Evolutionary conservation across 1,140 invertebrate species (phyloP), one percentile per base, ranked within the genome.

Genomic region (Drosophila ananassae): DNA sequence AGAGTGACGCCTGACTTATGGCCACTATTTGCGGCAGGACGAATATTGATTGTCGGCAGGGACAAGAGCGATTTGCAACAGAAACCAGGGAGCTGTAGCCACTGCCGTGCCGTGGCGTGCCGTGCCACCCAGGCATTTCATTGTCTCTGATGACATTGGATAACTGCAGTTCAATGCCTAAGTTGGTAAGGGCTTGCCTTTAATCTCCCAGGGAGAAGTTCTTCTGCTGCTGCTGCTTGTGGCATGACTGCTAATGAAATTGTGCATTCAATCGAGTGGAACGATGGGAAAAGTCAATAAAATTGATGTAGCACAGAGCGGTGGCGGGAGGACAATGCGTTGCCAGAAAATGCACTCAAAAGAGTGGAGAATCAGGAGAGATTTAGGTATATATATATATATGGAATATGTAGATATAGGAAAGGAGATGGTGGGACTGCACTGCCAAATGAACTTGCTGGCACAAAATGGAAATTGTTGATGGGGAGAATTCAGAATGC

Each of bases 211-310:
- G 54, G 46, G 63, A 57, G 71, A 53, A 30, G 24, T 46, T 48
- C 48, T 73, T 32, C 44, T 34, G 25, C 22, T 41, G 22, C 74
- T 79, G 77, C 79, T 77, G 79, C 80, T 79, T 79, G 80, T 76
- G 80, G 80, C 80, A 84, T 58, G 80, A 75, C 76, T 89, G 79
- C 83, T 91, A 91, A 91, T 91, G 90, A 91, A 91, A 91, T 91
- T 91, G 90, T 91, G 90, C 90, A 91, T 77, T 91, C 90, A 91
- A 91, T 91, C 77, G 90, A 89, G 90, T 74, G 90, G 90, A 91
- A 91, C 90, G 90, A 91, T 91, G 90, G 89, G 77, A 90, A 91
- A 91, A 91, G 90, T 91, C 90, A 91, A 91, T 91, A 90, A 91
- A 91, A 91, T 91, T 91, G 90, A 91, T 91, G 90, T 90, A 90